Evolutionary conservation across 92 coral and sea anemone genomes (phyloP), one percentile per base, ranked within the genome.

Genomic region (Actinernus sp.): DNA sequence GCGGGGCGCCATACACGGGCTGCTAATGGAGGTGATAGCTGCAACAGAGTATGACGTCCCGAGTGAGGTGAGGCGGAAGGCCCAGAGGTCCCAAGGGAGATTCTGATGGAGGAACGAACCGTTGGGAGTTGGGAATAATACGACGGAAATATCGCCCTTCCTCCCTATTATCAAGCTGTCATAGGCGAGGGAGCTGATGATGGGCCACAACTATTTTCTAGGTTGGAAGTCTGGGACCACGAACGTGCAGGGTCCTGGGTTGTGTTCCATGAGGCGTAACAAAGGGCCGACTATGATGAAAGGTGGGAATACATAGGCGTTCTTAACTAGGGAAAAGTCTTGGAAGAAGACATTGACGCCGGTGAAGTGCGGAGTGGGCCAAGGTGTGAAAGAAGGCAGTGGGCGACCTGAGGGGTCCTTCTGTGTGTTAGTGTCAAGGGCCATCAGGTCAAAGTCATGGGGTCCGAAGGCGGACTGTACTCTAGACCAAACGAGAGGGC

Each of bases 321-420:
- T 68, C 0, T 53, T 48, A 31, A 16, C 26, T n/a, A 25, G 29
- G 8, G 55, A 26, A 11, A 58, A 32, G 16, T 62, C 28, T 33
- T 74, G 74, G n/a, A 55, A 43, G 44, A 74, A 74, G 14, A 62
- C 4, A 52, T 74, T 63, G 1, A 74, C 82, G 29, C 63, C 76
- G 4, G 48, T 31, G 25, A 73, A 62, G 5, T 17, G 49, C 6
- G 66, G 66, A 18, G 58, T 36, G 14, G 49, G 49, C 4, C 2
- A 53, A 52, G 66, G 68, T 20, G 81, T 74, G 29, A 74, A 74
- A 48, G 63, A 64, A 3, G 46, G 51, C 9, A 63, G 38, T 4
- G 64, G 3, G 17, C 9, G 0, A 5, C 83, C 76, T 5, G 19
- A n/a, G 3, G 12, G 8, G 34, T 55, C 76, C 36, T 4, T 28